Percentiles rank a stretch among this genome's conserved stretches.
Conservation (phyloP, 2,888 invertebrate genomes). For the Apomyelois bistriatella region DNA sequence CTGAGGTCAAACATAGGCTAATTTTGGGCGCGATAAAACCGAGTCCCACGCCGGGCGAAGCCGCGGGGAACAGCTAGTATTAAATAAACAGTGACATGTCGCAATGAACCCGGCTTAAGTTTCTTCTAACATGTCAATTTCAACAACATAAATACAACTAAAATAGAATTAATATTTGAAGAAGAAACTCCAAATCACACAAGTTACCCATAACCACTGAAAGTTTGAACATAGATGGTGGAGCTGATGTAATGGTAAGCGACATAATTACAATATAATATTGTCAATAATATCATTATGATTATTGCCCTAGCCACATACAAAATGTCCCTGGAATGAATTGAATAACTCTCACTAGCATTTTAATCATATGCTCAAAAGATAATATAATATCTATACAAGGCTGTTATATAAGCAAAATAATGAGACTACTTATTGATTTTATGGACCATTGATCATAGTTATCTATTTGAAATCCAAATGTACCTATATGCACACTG, state of each 20-base stretch:
- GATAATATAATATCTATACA: slow-evolving; percentile 13
- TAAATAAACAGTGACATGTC: too few relatives aligned
- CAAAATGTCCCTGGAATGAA: slow-evolving; percentile 26
- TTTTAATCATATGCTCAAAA: slow-evolving; percentile 22
- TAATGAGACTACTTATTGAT: slow-evolving; percentile 15
- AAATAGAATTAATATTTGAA: not conserved
- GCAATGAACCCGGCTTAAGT: too few relatives aligned
- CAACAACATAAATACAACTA: not conserved
- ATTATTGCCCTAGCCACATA: slow-evolving; percentile 25
- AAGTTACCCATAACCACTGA: slow-evolving; percentile 16
- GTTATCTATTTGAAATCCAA: slow-evolving; percentile 25
- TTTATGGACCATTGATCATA: slow-evolving; percentile 16
- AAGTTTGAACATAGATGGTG: slow-evolving; percentile 2
- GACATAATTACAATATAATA: slow-evolving; percentile 17
- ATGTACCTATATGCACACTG: slow-evolving; percentile 35
- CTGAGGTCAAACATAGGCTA: too few relatives aligned
- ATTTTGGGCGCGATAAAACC: too few relatives aligned
- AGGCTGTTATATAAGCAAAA: slow-evolving; percentile 14
- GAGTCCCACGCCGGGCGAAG: too few relatives aligned
- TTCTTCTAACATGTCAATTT: slow-evolving; percentile 1
- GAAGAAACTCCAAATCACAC: slow-evolving; percentile 1
- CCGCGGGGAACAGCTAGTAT: too few relatives aligned
- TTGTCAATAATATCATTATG: slow-evolving; percentile 19
- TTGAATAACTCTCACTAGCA: slow-evolving; percentile 25
- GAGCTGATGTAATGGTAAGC: not conserved